Percentiles rank a stretch among this genome's conserved stretches.
Conservation (phyloP, 2,888 invertebrate species). For the Diaphora mendica region DNA sequence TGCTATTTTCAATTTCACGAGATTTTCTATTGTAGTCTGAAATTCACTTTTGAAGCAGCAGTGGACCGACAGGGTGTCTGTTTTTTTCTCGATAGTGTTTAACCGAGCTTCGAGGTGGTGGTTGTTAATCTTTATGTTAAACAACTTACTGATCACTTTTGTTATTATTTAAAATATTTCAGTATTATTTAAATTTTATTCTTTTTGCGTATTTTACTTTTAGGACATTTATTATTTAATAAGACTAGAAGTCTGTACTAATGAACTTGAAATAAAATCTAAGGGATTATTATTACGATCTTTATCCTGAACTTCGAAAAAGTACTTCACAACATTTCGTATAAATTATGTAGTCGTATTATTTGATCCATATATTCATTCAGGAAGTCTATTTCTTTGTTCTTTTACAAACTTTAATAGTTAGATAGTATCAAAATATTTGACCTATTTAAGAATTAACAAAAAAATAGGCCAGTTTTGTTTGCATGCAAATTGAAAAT, state of each 20-base stretch:
- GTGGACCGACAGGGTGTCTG: neutral
- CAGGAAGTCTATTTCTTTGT: neutral
- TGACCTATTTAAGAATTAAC: neutral
- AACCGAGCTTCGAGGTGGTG: neutral
- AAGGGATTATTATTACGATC: neutral
- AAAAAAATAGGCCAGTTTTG: neutral
- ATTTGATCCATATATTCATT: neutral
- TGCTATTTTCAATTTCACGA: neutral
- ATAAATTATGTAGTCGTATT: neutral
- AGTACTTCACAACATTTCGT: neutral
- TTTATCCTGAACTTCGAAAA: neutral
- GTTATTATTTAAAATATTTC: neutral
- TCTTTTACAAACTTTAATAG: neutral
- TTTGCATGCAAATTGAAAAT: constrained; percentile 1
- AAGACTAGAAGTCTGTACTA: too few species aligned
- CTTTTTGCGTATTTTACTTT: neutral
- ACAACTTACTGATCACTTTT: neutral
- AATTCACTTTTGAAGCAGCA: neutral
- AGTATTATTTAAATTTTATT: too few species aligned
- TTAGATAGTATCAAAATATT: neutral
- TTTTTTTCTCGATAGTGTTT: neutral
- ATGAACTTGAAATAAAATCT: neutral
- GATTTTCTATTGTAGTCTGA: neutral
- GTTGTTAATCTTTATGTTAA: neutral
- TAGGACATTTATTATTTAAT: neutral